Evolutionary conservation across 2,888 invertebrate genomes (phyloP).

Genomic region (Ypsolopha sequella): DNA sequence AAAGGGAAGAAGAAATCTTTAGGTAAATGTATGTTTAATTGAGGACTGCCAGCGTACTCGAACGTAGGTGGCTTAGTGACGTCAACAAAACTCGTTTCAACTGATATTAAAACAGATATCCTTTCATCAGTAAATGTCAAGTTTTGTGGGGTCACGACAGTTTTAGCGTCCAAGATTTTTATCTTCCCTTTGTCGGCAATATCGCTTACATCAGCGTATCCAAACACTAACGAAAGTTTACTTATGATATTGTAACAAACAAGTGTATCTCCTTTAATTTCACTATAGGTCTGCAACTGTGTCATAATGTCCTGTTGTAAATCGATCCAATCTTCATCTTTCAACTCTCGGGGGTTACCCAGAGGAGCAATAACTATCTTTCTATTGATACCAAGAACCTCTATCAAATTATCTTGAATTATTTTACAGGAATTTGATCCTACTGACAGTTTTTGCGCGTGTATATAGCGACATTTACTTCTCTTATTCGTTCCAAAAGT

Average conservation of each 20-base stretch:
- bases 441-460: constrained; percentile 20
- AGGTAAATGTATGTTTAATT: constrained; percentile 75
- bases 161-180: constrained; percentile 32
- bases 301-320: constrained; percentile 15
- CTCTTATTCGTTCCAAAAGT: constrained; percentile 62
- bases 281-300: constrained; percentile 25
- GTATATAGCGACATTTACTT: constrained; percentile 45
- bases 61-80: constrained; percentile 31
- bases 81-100: constrained; percentile 47
- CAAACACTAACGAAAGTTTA: constrained; percentile 32
- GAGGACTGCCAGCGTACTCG: constrained; percentile 70
- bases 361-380: constrained; percentile 34
- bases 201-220: constrained; percentile 30
- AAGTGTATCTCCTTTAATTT: constrained; percentile 27
- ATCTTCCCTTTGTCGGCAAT: constrained; percentile 17
- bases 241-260: constrained; percentile 41
- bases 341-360: constrained; percentile 38
- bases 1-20: constrained; percentile 83
- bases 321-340: constrained; percentile 39
- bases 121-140: constrained; percentile 32
- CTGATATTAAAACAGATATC: constrained; percentile 33
- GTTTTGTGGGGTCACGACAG: constrained; percentile 24
- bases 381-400: constrained; percentile 21
- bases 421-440: constrained; percentile 29
- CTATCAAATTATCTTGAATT: constrained; percentile 33